Percentiles rank a stretch among this genome's conserved stretches.
These are phyloP conservation scores for Coptotermes formosanus DNA, from an alignment of 1,140 invertebrate species.

Conservation along the genomic window DNA sequence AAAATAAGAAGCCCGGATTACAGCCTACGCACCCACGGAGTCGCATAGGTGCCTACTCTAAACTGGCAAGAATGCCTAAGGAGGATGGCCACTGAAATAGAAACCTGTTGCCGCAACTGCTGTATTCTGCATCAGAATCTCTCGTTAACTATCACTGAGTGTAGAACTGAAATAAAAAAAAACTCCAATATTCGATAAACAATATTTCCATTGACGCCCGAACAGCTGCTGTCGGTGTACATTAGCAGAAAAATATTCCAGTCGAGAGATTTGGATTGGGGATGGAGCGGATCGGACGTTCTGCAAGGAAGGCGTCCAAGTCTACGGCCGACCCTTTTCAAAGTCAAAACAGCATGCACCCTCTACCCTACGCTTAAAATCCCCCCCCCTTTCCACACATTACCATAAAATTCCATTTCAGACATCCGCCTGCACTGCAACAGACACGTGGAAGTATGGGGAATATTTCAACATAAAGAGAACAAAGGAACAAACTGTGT, in stretches of 20 bases:
- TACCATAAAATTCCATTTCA: not conserved
- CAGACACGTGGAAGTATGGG: not conserved
- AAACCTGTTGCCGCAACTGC: not conserved
- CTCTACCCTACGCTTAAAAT: not conserved
- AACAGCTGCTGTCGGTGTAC: not conserved
- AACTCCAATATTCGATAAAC: slow-evolving; percentile 9
- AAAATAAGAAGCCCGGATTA: too few species aligned
- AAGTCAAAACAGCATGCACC: not conserved
- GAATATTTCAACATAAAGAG: not conserved
- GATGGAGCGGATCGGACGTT: not conserved
- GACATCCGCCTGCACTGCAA: not conserved
- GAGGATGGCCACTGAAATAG: not conserved
- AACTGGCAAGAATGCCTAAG: too few species aligned
- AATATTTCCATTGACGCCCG: slow-evolving; percentile 11
- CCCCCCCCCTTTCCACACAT: not conserved
- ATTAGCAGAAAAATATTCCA: slow-evolving; percentile 10
- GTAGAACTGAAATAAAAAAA: not conserved
- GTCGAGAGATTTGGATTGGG: not conserved
- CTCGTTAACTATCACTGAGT: not conserved
- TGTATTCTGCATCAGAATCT: not conserved
- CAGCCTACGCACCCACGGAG: too few species aligned
- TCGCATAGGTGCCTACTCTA: too few species aligned
- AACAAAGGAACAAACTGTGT: too few species aligned
- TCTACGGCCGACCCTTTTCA: not conserved
- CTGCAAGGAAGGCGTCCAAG: not conserved